Evolutionary conservation across 2,888 invertebrate species (phyloP).

Genomic region (Cosmopolites sordidus): DNA sequence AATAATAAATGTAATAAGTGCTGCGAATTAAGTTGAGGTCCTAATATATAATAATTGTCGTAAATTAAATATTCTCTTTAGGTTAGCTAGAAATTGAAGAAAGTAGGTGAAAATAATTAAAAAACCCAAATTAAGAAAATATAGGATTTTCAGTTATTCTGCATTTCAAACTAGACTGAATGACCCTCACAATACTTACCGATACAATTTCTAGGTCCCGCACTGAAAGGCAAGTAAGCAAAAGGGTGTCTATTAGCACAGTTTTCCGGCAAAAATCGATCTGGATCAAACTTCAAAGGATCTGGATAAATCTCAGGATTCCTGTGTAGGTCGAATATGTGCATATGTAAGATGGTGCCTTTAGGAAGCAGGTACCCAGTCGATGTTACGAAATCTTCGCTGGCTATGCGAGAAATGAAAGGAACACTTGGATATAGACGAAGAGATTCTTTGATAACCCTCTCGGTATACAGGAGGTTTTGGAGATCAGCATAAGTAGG

Average conservation of each 20-base stretch:
- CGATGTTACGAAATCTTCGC: conserved; percentile 32
- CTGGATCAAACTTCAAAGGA: conserved; percentile 64
- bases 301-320: conserved; percentile 59
- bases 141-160: neutral
- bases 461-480: conserved; percentile 20
- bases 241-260: conserved; percentile 55
- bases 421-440: conserved; percentile 44
- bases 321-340: conserved; percentile 60
- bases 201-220: conserved; percentile 64
- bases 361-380: conserved; percentile 49
- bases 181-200: conserved; percentile 48
- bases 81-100: too few relatives aligned
- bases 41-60: too few relatives aligned
- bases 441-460: conserved; percentile 43
- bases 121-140: too few relatives aligned
- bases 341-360: conserved; percentile 52
- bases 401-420: conserved; percentile 38
- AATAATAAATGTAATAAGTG: too few relatives aligned
- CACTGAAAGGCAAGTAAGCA: conserved; percentile 63
- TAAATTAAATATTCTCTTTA: too few relatives aligned
- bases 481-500: conserved; percentile 39
- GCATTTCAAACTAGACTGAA: neutral
- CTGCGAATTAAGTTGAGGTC: too few relatives aligned
- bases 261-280: conserved; percentile 63
- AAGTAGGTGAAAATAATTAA: too few relatives aligned